phyloP scores from a whole-genome alignment of 2,113 vertebrate genomes.

The Paraplagusia blochii region DNA sequence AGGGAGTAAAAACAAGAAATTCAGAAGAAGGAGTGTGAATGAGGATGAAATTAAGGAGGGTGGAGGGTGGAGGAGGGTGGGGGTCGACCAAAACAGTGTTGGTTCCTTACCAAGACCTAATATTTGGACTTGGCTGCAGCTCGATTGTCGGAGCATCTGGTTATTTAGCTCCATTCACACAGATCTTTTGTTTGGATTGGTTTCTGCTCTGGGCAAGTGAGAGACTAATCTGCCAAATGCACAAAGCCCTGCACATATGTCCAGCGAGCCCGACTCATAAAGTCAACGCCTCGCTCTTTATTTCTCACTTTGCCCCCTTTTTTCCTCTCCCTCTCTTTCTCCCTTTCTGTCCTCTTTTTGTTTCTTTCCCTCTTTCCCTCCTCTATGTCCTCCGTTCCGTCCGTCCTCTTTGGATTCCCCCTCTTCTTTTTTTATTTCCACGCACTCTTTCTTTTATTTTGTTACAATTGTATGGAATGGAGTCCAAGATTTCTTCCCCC shows the following conservation, averaged over 20 bases:
- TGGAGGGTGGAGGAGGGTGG: neutral
- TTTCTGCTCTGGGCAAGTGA: constrained; percentile 76
- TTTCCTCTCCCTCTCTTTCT: constrained; percentile 10
- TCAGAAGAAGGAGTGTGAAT: constrained; percentile 26
- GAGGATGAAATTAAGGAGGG: constrained; percentile 44
- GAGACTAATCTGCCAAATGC: constrained; percentile 87
- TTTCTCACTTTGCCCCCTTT: constrained; percentile 44
- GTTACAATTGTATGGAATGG: constrained; percentile 71
- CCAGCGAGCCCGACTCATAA: constrained; percentile 59
- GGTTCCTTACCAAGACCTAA: constrained; percentile 56
- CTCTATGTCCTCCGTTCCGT: constrained; percentile 56
- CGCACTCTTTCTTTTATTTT: constrained; percentile 70
- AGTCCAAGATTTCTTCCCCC: constrained; percentile 66
- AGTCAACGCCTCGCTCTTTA: constrained; percentile 59
- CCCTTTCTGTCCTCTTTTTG: constrained; percentile 4
- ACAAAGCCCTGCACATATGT: constrained; percentile 72
- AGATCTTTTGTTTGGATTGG: constrained; percentile 72
- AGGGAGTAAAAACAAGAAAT: too few relatives aligned
- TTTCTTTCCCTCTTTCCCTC: constrained; percentile 9
- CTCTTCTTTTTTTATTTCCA: constrained; percentile 44
- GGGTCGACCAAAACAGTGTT: constrained; percentile 44
- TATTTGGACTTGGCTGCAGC: constrained; percentile 63
- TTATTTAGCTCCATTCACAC: constrained; percentile 70
- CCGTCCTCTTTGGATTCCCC: constrained; percentile 47
- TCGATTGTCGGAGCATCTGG: constrained; percentile 70